phyloP scores from a whole-genome alignment of 2,113 vertebrate genomes.

The Rana temporaria region DNA sequence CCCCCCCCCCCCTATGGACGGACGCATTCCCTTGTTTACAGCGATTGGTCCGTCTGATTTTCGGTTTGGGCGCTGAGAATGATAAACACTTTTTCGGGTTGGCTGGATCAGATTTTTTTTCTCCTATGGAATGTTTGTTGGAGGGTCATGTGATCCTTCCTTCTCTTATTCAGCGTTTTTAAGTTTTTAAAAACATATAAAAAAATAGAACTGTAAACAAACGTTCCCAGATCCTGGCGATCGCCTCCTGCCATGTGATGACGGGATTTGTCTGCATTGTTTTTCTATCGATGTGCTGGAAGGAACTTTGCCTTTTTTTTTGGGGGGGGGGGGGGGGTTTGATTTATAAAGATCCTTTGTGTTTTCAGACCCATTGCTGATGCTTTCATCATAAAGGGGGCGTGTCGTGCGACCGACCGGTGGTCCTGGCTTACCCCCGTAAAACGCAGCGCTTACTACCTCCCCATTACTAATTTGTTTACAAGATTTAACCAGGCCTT shows the following conservation, averaged over 20 bases:
- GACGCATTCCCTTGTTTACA: constrained; percentile 10
- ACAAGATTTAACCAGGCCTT: constrained; percentile 21
- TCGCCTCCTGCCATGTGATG: background rate
- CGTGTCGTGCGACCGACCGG: constrained; percentile 27
- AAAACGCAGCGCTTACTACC: constrained; percentile 13
- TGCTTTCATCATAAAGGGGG: constrained; percentile 43
- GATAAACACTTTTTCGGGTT: too few relatives aligned
- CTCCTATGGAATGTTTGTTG: constrained; percentile 31
- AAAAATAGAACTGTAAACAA: too few relatives aligned
- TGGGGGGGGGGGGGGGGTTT: background rate
- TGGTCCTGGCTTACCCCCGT: constrained; percentile 36
- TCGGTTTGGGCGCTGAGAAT: too few relatives aligned
- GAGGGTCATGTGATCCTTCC: background rate
- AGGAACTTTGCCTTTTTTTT: background rate
- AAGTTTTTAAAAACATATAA: background rate
- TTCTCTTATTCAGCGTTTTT: background rate
- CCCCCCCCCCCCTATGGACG: background rate
- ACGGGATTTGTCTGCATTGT: background rate
- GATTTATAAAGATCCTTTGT: constrained; percentile 52
- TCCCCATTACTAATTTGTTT: constrained; percentile 34
- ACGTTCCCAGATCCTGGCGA: too few relatives aligned
- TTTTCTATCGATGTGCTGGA: background rate
- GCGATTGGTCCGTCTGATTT: background rate
- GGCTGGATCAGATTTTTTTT: constrained; percentile 26
- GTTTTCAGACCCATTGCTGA: constrained; percentile 34